A percentile compares a stretch with the other conserved stretches of the same genome.
Evolutionary conservation across 2,113 vertebrate species (phyloP).

Genomic region (Rhagologus leucostigma): DNA sequence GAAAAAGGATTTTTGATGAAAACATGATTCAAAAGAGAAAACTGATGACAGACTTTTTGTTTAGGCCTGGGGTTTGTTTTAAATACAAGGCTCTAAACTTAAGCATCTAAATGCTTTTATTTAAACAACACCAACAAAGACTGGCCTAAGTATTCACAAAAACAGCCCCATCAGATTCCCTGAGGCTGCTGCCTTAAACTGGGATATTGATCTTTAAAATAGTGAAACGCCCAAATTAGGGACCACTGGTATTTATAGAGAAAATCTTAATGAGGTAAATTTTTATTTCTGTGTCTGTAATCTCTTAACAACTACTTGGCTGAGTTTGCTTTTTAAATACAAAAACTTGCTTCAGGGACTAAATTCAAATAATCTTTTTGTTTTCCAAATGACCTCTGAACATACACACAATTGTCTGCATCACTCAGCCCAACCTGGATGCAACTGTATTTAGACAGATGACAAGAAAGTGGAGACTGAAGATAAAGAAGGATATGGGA

Average conservation of each 20-base stretch:
- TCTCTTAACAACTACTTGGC: neutral
- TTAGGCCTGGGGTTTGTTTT: neutral
- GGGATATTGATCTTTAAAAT: neutral
- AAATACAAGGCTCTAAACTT: neutral
- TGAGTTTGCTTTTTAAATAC: neutral
- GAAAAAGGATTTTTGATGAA: neutral
- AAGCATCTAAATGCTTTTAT: neutral
- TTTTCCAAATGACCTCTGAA: neutral
- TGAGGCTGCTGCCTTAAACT: neutral
- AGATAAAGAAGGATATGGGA: neutral
- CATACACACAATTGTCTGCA: neutral
- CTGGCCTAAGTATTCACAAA: neutral
- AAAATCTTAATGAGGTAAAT: neutral
- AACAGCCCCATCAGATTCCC: neutral
- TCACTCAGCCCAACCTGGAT: conserved; percentile 7
- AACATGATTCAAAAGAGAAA: neutral
- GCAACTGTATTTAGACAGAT: conserved; percentile 1
- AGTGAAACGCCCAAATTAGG: neutral
- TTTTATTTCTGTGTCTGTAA: neutral
- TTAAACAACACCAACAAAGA: neutral
- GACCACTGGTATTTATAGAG: neutral
- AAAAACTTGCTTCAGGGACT: neutral
- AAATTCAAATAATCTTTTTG: neutral
- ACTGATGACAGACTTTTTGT: neutral
- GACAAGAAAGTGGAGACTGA: neutral